Evolutionary conservation across 1,140 invertebrate species (phyloP).

Genomic region (Scaptomyza pallida): DNA sequence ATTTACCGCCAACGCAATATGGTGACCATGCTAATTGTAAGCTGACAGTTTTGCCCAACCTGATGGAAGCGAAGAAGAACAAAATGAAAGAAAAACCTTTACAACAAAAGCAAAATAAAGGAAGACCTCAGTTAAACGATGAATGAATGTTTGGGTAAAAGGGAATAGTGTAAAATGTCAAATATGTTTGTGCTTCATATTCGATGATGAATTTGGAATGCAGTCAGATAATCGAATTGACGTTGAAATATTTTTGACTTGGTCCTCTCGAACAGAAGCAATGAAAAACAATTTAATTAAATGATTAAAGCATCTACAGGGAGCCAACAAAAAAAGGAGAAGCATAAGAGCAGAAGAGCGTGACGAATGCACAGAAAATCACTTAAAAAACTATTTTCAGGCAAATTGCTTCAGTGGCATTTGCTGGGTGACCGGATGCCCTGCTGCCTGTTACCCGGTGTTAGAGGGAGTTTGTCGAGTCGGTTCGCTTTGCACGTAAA

Average conservation of each 20-base stretch:
- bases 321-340: background rate
- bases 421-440: background rate
- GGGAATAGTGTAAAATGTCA: background rate
- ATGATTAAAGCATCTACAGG: constrained; percentile 45
- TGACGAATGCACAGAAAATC: constrained; percentile 38
- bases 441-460: too few relatives aligned
- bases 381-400: constrained; percentile 73
- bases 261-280: background rate
- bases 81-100: background rate
- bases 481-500: constrained; percentile 49
- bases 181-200: constrained; percentile 7
- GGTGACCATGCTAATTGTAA: constrained; percentile 68
- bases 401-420: constrained; percentile 53
- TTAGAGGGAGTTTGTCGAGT: background rate
- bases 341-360: constrained; percentile 1
- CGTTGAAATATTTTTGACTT: constrained; percentile 16
- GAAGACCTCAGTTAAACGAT: constrained; percentile 18
- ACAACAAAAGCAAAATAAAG: too few relatives aligned
- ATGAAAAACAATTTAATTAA: constrained; percentile 43
- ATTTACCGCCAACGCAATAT: constrained; percentile 37
- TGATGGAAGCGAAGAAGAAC: constrained; percentile 17
- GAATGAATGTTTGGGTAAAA: background rate
- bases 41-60: constrained; percentile 38
- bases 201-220: background rate
- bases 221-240: constrained; percentile 23